Conservation (phyloP, 2,888 invertebrate species). For the Lithophane ornitopus region DNA sequence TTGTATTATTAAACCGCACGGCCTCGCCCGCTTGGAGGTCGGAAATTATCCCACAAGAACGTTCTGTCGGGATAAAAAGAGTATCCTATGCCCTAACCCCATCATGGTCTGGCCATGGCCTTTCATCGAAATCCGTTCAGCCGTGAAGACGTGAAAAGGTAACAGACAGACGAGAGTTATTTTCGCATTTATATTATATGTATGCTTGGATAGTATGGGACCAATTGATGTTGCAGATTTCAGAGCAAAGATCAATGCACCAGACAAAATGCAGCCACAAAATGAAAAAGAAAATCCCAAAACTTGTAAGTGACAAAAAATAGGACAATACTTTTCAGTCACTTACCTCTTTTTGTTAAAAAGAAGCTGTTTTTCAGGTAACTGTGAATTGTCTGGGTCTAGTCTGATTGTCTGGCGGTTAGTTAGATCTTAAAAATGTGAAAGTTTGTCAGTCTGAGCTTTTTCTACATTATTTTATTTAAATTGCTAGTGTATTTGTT, state of each 20-base stretch:
- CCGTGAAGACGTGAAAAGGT: background rate
- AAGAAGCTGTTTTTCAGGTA: constrained; percentile 35
- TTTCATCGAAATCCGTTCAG: background rate
- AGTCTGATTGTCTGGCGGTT: constrained; percentile 8
- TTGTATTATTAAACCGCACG: background rate
- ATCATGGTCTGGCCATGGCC: background rate
- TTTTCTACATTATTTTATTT: constrained; percentile 30
- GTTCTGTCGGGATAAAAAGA: background rate
- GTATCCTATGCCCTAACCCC: background rate
- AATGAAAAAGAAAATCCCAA: constrained; percentile 16
- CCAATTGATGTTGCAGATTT: constrained; percentile 5
- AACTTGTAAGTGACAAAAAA: constrained; percentile 37
- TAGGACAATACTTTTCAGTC: constrained; percentile 35
- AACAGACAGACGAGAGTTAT: background rate
- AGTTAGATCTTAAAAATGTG: constrained; percentile 41
- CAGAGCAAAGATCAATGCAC: constrained; percentile 58
- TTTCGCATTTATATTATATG: background rate
- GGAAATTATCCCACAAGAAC: background rate
- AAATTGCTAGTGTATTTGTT: constrained; percentile 10
- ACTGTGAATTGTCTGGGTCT: constrained; percentile 46
- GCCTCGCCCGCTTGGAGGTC: background rate
- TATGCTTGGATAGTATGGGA: background rate
- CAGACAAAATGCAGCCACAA: constrained; percentile 46
- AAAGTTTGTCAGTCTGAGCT: constrained; percentile 32
- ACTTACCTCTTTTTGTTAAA: constrained; percentile 19